Base-by-base conservation (phyloP, 2,113 vertebrate species). In the Bos indicus region DNA sequence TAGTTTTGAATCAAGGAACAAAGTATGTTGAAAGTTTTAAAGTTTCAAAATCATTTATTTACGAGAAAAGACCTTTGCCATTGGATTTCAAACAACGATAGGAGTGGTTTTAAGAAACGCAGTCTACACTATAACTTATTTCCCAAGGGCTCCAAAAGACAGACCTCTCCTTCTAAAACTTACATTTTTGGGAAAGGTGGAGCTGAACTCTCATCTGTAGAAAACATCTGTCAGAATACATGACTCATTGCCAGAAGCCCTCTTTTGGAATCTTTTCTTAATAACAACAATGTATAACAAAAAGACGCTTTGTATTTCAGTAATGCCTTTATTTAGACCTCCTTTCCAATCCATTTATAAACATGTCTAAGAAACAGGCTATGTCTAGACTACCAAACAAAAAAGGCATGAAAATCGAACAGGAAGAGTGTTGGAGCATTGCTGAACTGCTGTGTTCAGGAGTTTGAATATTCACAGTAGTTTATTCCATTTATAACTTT, bases 211-310 rank as follows among this genome's bases (percentile, higher is more conserved):
- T 97, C 97, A 90, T 97, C 97, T 97, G 97, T 87, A 97, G 97
- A 97, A 97, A 98, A 98, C 98, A 98, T 98, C 97, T 98, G 98
- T 97, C 96, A 96, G 93, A 97, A 95, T 92, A 85, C 88, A n/a
- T 98, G 96, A 95, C 97, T 98, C 95, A 88, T 56, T 97, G 98
- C 98, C 97, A 98, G 96, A 97, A 98, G 80, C 17, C 89, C 64
- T 95, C 83, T 93, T 97, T 90, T 96, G 96, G 98, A 98, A 92
- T 89, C 93, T 95, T 85, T 97, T 87, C 90, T 95, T 97, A 97
- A 96, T 91, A 98, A 97, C 88, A 97, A 94, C 80, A 95, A 62
- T 67, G 40, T 81, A 95, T 90, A 96, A 97, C 93, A 97, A 96
- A 98, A 97, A 95, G 93, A 97, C 90, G 93, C 95, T 97, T 97